A percentile compares a stretch with the other conserved stretches of the same genome.
These are phyloP conservation scores for Conchocele bisecta DNA, from an alignment of 2,888 invertebrate species.

Conservation along the genomic window DNA sequence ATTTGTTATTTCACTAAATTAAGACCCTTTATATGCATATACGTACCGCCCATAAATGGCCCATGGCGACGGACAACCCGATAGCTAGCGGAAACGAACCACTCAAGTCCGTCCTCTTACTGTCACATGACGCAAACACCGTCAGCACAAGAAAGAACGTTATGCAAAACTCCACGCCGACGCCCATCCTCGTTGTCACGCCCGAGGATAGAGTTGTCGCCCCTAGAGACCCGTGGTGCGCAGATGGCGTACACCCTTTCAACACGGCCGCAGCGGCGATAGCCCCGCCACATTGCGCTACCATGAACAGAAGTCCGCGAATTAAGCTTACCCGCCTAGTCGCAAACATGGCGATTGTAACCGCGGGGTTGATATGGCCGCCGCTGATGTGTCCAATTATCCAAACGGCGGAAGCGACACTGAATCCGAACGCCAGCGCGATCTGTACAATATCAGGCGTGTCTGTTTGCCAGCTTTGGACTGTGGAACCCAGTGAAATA, in stretches of 20 bases:
- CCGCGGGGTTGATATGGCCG: constrained; percentile 82
- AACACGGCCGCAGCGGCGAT: constrained; percentile 96
- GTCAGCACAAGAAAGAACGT: constrained; percentile 94
- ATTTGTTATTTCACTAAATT: too few species aligned
- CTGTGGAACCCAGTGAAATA: constrained; percentile 89
- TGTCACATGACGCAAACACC: constrained; percentile 92
- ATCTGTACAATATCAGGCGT: constrained; percentile 85
- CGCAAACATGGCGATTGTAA: constrained; percentile 86
- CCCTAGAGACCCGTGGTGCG: constrained; percentile 93
- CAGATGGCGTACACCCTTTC: constrained; percentile 79
- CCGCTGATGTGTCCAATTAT: constrained; percentile 94
- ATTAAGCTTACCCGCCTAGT: constrained; percentile 90
- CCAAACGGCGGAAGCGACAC: constrained; percentile 92
- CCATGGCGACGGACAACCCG: constrained; percentile 92
- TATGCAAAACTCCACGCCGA: constrained; percentile 92
- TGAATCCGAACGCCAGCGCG: constrained; percentile 93
- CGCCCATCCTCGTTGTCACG: constrained; percentile 87
- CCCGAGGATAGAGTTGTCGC: constrained; percentile 84
- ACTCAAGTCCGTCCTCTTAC: constrained; percentile 89
- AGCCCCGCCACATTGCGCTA: constrained; percentile 95
- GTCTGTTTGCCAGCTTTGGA: constrained; percentile 39
- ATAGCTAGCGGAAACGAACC: constrained; percentile 92
- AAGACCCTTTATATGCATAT: too few species aligned
- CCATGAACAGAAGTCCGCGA: constrained; percentile 91
- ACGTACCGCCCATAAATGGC: constrained; percentile 93